Evolutionary conservation across 2,888 invertebrate genomes (phyloP), one percentile per base, ranked within the genome.

Genomic region (Cataglyphis altisquamis): DNA sequence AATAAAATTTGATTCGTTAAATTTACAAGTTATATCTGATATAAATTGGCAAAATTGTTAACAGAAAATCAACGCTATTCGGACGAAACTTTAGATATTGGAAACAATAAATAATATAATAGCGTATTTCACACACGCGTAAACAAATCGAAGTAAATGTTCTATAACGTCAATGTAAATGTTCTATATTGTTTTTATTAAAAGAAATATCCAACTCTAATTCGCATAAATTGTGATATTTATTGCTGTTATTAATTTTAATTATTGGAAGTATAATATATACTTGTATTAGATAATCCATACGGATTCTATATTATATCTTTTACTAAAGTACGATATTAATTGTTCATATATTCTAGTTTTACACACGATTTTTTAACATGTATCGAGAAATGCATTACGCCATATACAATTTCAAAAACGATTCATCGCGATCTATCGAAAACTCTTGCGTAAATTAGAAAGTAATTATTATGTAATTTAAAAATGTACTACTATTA

Each of bases 361-460:
- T 57, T 3, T 73, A 73, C 41, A 70, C 36, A 55, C 21, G 2
- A 1, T 41, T 3, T 10, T 41, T 41, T 41, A 41, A 41, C 10
- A 10, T 57, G 55, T 25, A 60, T 12, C n/a, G n/a, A 63, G 64
- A 64, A 74, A 57, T 36, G 48, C n/a, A 62, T 52, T 36, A 62
- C 29, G 29, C 12, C n/a, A 6, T 21, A n/a, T 15, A 15, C 6
- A 29, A 9, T 18, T 21, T 25, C 74, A 18, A 48, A 48, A 25
- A 48, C 1, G 21, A 63, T 74, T 21, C 15, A 9, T 73, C 4
- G 32, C 41, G 5, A 55, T 36, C 32, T 29, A 29, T 45, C n/a
- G 2, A 29, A 1, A 36, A 6, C 1, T 18, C 39, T 72, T n/a
- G 8, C 32, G 12, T 18, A 6, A 32, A 63, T 74, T 63, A 63